A percentile compares a stretch with the other conserved stretches of the same genome.
Evolutionary conservation across 2,888 invertebrate genomes (phyloP).

Genomic region (Psococerastis gibbosa): DNA sequence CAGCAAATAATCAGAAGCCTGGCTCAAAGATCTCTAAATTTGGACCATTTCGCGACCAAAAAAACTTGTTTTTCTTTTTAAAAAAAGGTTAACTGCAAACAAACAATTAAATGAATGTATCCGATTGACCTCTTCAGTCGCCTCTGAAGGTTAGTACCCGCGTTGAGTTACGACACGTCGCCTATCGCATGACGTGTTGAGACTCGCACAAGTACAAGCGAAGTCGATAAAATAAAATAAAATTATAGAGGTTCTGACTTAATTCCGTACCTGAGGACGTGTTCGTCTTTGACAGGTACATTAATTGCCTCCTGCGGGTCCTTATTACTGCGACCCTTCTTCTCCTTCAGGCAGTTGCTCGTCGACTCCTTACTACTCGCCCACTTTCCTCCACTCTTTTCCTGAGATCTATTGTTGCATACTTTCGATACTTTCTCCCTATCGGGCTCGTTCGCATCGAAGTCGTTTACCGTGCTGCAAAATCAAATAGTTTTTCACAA

Average conservation of each 20-base stretch:
- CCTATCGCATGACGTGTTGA: too few species aligned
- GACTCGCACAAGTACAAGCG: too few species aligned
- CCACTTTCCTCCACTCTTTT: slow-evolving; percentile 17
- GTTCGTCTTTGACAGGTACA: slow-evolving; percentile 26
- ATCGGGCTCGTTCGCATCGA: slow-evolving; percentile 29
- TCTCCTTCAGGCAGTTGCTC: slow-evolving; percentile 31
- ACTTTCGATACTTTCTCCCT: slow-evolving; percentile 28
- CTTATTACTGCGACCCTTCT: slow-evolving; percentile 26
- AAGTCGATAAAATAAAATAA: too few species aligned
- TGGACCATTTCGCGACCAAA: too few species aligned
- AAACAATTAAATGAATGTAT: too few species aligned
- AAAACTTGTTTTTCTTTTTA: too few species aligned
- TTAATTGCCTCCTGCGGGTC: slow-evolving; percentile 23
- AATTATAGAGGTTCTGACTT: too few species aligned
- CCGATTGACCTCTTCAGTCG: too few species aligned
- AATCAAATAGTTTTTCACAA: slow-evolving; percentile 6
- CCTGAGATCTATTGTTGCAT: slow-evolving; percentile 14
- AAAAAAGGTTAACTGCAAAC: slow-evolving; percentile 15
- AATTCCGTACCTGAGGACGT: slow-evolving; percentile 29
- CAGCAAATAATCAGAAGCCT: too few species aligned
- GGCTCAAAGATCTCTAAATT: too few species aligned
- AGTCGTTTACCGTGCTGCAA: slow-evolving; percentile 28
- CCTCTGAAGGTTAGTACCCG: too few species aligned
- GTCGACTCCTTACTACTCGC: slow-evolving; percentile 29
- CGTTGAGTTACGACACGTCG: too few species aligned